phyloP scores from a whole-genome alignment of 2,888 invertebrate genomes.

The Lymantria monacha region DNA sequence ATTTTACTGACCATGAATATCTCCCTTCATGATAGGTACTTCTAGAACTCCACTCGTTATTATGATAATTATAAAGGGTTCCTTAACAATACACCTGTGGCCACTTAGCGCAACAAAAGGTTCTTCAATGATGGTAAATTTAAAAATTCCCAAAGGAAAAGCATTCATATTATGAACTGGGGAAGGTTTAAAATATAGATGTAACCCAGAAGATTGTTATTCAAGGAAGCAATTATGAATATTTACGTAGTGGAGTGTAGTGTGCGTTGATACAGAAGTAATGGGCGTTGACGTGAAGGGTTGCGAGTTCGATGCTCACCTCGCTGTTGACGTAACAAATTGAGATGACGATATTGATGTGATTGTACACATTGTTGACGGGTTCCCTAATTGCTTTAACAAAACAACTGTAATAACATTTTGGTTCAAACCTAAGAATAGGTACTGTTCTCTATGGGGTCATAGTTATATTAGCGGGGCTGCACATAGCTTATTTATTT shows the following conservation, averaged over 20 bases:
- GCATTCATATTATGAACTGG: slow-evolving; percentile 19
- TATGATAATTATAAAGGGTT: slow-evolving; percentile 33
- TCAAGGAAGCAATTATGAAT: slow-evolving; percentile 58
- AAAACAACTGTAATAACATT: slow-evolving; percentile 6
- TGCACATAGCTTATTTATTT: too few species aligned
- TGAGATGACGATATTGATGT: slow-evolving; percentile 20
- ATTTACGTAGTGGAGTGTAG: slow-evolving; percentile 59
- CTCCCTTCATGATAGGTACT: slow-evolving; percentile 30
- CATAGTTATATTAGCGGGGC: too few species aligned
- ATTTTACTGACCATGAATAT: slow-evolving; percentile 44
- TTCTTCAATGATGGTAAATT: slow-evolving; percentile 44
- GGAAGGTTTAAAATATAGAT: slow-evolving; percentile 23
- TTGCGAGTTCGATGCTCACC: slow-evolving; percentile 37
- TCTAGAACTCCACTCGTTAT: slow-evolving; percentile 21
- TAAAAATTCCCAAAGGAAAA: slow-evolving; percentile 25
- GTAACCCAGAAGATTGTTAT: slow-evolving; percentile 25
- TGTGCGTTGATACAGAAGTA: slow-evolving; percentile 59
- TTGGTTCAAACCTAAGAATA: neutral
- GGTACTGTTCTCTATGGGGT: neutral
- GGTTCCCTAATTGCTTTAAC: slow-evolving; percentile 17
- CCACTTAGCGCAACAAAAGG: slow-evolving; percentile 52
- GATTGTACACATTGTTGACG: slow-evolving; percentile 19
- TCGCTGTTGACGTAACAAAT: slow-evolving; percentile 30
- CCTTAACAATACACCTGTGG: slow-evolving; percentile 55
- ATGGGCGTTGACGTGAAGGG: slow-evolving; percentile 57